A percentile compares a stretch with the other conserved stretches of the same genome.
These are phyloP conservation scores for Anableps anableps DNA, from an alignment of 2,797 vertebrate genomes.

Conservation along the genomic window DNA sequence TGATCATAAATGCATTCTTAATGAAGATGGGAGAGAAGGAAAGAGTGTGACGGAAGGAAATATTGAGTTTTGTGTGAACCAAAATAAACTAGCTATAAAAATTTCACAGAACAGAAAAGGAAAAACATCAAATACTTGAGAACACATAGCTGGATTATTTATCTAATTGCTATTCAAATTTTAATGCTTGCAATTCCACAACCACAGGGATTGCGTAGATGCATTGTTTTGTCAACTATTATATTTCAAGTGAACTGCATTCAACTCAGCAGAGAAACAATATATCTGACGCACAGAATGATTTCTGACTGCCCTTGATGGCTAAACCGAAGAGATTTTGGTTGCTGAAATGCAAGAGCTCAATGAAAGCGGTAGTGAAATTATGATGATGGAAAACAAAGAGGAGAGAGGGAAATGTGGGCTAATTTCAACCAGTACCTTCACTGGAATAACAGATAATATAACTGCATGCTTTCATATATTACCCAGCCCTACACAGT, in stretches of 20 bases:
- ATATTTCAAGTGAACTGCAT: neutral
- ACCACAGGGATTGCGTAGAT: neutral
- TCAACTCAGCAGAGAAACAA: neutral
- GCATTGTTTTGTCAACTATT: neutral
- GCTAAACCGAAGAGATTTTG: neutral
- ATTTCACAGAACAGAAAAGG: neutral
- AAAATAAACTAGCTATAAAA: conserved; percentile 24
- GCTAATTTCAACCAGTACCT: neutral
- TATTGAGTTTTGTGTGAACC: neutral
- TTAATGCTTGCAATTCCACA: neutral
- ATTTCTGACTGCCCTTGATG: neutral
- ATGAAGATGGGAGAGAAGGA: conserved; percentile 32
- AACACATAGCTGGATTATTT: neutral
- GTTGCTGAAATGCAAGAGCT: neutral
- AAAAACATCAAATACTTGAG: neutral
- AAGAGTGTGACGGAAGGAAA: conserved; percentile 29
- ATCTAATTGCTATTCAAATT: neutral
- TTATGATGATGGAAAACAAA: neutral
- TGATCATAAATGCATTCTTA: conserved; percentile 47
- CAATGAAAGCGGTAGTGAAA: neutral
- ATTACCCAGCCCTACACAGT: neutral
- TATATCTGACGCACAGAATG: neutral
- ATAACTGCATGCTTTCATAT: neutral
- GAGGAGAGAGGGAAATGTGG: neutral
- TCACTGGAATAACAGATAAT: neutral